Evolutionary conservation across 2,888 invertebrate species (phyloP), one percentile per base, ranked within the genome.

Genomic region (Taenaris catops): DNA sequence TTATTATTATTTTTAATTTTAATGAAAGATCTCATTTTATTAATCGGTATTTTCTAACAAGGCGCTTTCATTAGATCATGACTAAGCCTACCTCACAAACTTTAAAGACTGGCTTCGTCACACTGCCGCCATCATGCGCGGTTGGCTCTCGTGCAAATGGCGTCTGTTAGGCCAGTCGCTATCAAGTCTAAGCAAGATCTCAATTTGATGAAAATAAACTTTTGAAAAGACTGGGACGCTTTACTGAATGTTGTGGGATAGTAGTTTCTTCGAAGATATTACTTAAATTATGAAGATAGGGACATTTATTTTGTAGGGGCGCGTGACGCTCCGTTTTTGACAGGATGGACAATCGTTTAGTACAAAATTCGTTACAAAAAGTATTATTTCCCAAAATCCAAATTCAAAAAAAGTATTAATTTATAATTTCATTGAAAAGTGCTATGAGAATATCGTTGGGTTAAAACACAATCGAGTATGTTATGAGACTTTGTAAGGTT

Each of bases 21-120:
- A 86, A 86, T 86, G 83, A 84, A 86, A 84, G 86, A 86, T 86
- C 86, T 86, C 86, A 86, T 86, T 84, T 84, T 81, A 86, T 83
- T 86, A 86, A 84, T 86, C 86, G 86, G 86, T 86, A 86, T 84
- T 86, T 83, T 81, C 75, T 86, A 84, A 86, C 86, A 84, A 84
- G 86, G 84, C 84, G 84, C 83, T 84, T 78, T 84, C 84, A 83
- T 84, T 23, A 80, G 74, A 83, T 81, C 86, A 84, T 86, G 86
- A 86, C 84, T 84, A 79, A 75, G 86, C 86, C 84, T 86, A 86
- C 86, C 86, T 86, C 86, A 86, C 81, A 81, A 78, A 75, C 75
- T 73, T 68, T 70, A 70, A n/a, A 66, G 83, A 74, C 79, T 69
- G 51, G 66, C 51, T 58, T 60, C 61, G 63, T 53, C 49, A 55